Evolutionary conservation across 2,888 invertebrate species (phyloP).

Genomic region (Orgyia antiqua): DNA sequence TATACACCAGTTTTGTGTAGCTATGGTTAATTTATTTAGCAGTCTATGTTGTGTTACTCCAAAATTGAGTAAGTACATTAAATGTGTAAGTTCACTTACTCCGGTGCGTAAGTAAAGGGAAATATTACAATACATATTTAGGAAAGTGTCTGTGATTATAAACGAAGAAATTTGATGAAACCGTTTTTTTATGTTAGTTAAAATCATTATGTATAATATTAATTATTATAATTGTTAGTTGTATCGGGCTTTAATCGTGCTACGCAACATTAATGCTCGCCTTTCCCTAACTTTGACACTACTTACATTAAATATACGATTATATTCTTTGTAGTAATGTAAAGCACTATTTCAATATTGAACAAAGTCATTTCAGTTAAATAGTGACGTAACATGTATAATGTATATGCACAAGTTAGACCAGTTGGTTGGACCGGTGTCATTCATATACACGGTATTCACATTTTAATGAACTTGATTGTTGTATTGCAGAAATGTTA

Average conservation of each 20-base stretch:
- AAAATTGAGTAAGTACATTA: conserved; percentile 58
- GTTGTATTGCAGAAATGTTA: conserved; percentile 50
- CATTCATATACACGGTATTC: conserved; percentile 12
- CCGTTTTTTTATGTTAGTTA: conserved; percentile 62
- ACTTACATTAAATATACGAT: too few relatives aligned
- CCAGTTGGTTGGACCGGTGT: conserved; percentile 24
- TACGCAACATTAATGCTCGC: conserved; percentile 20
- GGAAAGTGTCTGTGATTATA: conserved; percentile 78
- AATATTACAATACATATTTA: conserved; percentile 56
- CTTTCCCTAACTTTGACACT: conserved; percentile 31
- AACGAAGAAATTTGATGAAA: conserved; percentile 73
- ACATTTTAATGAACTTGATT: conserved; percentile 34
- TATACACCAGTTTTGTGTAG: conserved; percentile 64
- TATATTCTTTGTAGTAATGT: conserved; percentile 35
- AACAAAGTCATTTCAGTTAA: conserved; percentile 25
- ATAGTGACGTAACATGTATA: conserved; percentile 35
- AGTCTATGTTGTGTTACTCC: conserved; percentile 56
- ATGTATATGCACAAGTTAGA: conserved; percentile 17
- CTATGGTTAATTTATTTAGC: conserved; percentile 73
- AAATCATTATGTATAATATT: conserved; percentile 52
- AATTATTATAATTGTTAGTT: conserved; percentile 44
- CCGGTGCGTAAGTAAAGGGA: conserved; percentile 61
- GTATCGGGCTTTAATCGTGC: conserved; percentile 27
- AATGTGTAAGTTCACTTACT: conserved; percentile 53
- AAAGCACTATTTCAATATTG: conserved; percentile 36